A percentile compares a stretch with the other conserved stretches of the same genome.
Evolutionary conservation across 1,140 invertebrate species (phyloP).

Genomic region (Phenacoccus solenopsis): DNA sequence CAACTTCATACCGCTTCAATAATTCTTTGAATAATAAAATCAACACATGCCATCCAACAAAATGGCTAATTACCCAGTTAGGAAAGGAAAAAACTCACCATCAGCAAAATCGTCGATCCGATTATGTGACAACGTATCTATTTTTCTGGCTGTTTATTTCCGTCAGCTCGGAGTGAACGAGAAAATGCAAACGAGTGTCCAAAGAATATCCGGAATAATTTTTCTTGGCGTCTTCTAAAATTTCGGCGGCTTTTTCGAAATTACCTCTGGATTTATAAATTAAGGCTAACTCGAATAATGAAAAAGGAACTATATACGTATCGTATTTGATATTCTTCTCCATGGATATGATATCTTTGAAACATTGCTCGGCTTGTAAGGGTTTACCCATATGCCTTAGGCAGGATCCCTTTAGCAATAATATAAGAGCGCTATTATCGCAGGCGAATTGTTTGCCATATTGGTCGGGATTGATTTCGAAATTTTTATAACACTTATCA

Average conservation of each 20-base stretch:
- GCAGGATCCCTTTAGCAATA: conserved; percentile 72
- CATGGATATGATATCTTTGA: conserved; percentile 50
- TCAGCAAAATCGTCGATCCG: background rate
- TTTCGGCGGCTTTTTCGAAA: conserved; percentile 48
- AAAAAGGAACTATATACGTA: conserved; percentile 72
- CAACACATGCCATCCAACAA: no score
- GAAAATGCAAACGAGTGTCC: conserved; percentile 82
- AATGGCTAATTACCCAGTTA: no score
- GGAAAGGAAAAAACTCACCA: background rate
- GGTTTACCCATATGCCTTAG: conserved; percentile 56
- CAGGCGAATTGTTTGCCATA: conserved; percentile 42
- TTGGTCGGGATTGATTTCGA: conserved; percentile 34
- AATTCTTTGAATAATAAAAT: no score
- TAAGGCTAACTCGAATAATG: conserved; percentile 72
- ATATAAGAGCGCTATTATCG: conserved; percentile 65
- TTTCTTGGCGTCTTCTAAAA: conserved; percentile 65
- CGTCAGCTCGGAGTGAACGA: conserved; percentile 66
- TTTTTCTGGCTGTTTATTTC: conserved; percentile 34
- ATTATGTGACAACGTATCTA: background rate
- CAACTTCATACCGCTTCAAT: no score
- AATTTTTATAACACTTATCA: conserved; percentile 43
- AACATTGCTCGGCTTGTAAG: conserved; percentile 60
- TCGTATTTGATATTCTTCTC: conserved; percentile 73
- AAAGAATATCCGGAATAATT: conserved; percentile 45
- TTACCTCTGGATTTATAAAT: conserved; percentile 55